These are phyloP conservation scores for Apodemia duryi DNA, from an alignment of 2,888 invertebrate species.

Conservation along the genomic window DNA sequence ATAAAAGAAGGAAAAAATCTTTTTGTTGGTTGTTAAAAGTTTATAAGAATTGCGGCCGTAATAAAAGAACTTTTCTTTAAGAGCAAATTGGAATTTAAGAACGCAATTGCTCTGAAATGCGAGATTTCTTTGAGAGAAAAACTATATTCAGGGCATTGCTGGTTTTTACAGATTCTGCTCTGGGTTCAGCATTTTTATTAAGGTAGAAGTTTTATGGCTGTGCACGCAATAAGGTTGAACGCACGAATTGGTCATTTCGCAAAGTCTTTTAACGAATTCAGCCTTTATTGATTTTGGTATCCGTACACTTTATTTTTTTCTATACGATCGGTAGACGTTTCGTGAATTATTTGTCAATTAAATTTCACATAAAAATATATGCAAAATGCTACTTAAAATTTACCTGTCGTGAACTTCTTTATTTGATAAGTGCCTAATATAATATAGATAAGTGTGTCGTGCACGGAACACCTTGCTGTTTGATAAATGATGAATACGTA, in stretches of 20 bases:
- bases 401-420: no score
- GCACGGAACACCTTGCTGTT: no score
- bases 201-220: slow-evolving; percentile 1
- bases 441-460: no score
- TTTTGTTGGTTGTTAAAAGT: slow-evolving; percentile 13
- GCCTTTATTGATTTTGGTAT: background rate
- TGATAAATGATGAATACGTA: no score
- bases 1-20: background rate
- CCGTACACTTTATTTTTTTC: no score
- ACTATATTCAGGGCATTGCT: background rate
- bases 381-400: no score
- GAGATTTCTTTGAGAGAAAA: slow-evolving; percentile 12
- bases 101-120: slow-evolving; percentile 13
- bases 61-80: slow-evolving; percentile 13
- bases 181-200: background rate
- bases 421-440: no score
- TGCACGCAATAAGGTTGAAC: background rate
- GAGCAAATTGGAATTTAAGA: slow-evolving; percentile 15
- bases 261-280: background rate
- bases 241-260: background rate
- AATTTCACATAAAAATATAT: no score
- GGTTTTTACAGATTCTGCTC: background rate
- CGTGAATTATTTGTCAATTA: no score
- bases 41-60: slow-evolving; percentile 8
- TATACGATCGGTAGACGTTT: background rate